Evolutionary conservation across 2,113 vertebrate species (phyloP).

Genomic region (Falcunculus frontatus): DNA sequence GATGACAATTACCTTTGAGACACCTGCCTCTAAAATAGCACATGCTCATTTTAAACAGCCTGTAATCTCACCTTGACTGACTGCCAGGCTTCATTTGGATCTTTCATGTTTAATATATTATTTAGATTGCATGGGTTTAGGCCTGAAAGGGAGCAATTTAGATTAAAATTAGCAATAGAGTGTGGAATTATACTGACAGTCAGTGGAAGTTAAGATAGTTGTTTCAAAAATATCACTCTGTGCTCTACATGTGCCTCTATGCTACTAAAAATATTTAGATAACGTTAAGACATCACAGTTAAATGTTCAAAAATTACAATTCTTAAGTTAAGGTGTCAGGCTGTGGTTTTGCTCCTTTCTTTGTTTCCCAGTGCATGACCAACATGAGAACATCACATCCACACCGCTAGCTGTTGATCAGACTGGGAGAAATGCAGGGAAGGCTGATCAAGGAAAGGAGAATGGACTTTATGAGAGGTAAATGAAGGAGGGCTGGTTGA

Average conservation of each 20-base stretch:
- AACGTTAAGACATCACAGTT: background rate
- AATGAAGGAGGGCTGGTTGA: background rate
- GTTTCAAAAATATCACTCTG: background rate
- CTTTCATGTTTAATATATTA: constrained; percentile 67
- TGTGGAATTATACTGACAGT: constrained; percentile 40
- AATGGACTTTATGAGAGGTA: background rate
- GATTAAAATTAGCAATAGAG: constrained; percentile 39
- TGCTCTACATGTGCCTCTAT: background rate
- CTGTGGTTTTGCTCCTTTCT: background rate
- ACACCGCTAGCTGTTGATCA: background rate
- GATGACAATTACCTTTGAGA: constrained; percentile 64
- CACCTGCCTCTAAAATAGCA: constrained; percentile 65
- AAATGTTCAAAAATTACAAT: background rate
- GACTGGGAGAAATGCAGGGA: background rate
- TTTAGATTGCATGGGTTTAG: constrained; percentile 55
- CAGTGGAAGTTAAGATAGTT: constrained; percentile 16
- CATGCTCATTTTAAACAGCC: constrained; percentile 50
- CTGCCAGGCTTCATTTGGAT: constrained; percentile 62
- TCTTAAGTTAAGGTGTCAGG: background rate
- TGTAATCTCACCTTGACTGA: constrained; percentile 61
- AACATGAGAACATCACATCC: background rate
- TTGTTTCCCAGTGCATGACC: background rate
- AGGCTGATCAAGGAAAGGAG: background rate
- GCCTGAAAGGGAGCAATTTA: constrained; percentile 59
- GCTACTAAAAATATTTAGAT: constrained; percentile 11